Evolutionary conservation across 2,888 invertebrate genomes (phyloP).

Genomic region (Euspilapteryx auroguttella): DNA sequence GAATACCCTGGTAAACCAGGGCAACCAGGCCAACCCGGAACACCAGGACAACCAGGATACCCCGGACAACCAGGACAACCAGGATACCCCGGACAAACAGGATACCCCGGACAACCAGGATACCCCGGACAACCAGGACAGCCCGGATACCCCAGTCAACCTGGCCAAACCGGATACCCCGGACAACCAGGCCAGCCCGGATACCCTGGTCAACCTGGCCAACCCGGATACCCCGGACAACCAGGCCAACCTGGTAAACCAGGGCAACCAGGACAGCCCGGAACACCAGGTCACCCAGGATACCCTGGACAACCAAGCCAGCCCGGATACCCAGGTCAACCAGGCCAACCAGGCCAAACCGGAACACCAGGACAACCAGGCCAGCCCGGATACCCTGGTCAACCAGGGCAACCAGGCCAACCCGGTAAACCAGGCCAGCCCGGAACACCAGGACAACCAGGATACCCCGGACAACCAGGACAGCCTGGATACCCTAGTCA

Average conservation of each 20-base stretch:
- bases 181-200: slow-evolving; percentile 10
- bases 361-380: slow-evolving; percentile 10
- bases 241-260: slow-evolving; percentile 2
- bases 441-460: slow-evolving; percentile 13
- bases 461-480: slow-evolving; percentile 9
- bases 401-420: slow-evolving; percentile 23
- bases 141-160: slow-evolving; percentile 6
- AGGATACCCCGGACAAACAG: slow-evolving; percentile 34
- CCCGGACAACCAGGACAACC: slow-evolving; percentile 51
- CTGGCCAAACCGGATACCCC: slow-evolving; percentile 3
- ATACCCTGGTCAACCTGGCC: no score
- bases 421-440: slow-evolving; percentile 19
- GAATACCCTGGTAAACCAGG: slow-evolving; percentile 3
- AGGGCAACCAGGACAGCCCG: slow-evolving; percentile 1
- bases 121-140: slow-evolving; percentile 8
- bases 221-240: slow-evolving; percentile 4
- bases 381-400: slow-evolving; percentile 10
- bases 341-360: slow-evolving; percentile 9
- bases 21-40: slow-evolving; percentile 5
- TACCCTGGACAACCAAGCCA: slow-evolving; percentile 3
- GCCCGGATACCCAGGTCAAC: slow-evolving; percentile 10
- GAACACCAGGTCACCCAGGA: slow-evolving; percentile 1
- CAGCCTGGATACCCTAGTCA: slow-evolving; percentile 9
- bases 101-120: slow-evolving; percentile 1
- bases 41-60: slow-evolving; percentile 12